Evolutionary conservation across 2,797 vertebrate species (phyloP).

Genomic region (Sciurus carolinensis): DNA sequence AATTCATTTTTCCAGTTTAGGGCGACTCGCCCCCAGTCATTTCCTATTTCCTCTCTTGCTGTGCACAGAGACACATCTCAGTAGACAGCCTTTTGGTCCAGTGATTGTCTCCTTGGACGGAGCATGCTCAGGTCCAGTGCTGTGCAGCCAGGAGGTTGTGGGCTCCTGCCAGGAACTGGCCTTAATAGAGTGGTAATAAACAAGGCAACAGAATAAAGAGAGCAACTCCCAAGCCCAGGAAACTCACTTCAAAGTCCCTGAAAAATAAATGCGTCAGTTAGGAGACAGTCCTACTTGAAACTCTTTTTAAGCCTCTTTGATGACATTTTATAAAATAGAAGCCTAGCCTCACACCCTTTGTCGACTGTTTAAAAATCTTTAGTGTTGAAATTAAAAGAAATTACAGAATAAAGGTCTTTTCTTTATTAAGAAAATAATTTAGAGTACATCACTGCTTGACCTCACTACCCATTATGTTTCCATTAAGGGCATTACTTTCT

Average conservation of each 20-base stretch:
- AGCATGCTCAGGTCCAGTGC: constrained; percentile 83
- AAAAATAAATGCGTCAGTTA: constrained; percentile 66
- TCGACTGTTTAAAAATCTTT: constrained; percentile 84
- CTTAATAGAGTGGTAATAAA: constrained; percentile 90
- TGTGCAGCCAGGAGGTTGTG: constrained; percentile 83
- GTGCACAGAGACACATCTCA: constrained; percentile 89
- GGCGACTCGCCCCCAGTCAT: constrained; percentile 89
- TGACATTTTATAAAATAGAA: constrained; percentile 66
- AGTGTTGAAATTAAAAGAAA: constrained; percentile 84
- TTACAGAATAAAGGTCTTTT: constrained; percentile 82
- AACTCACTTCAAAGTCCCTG: constrained; percentile 60
- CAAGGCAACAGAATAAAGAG: constrained; percentile 86
- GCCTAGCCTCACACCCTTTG: constrained; percentile 68
- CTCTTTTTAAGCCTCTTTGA: background rate
- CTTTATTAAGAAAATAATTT: constrained; percentile 75
- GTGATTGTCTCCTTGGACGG: constrained; percentile 87
- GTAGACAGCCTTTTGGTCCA: constrained; percentile 88
- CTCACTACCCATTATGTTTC: constrained; percentile 78
- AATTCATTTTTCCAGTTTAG: constrained; percentile 90
- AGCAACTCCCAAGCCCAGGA: constrained; percentile 78
- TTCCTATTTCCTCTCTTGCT: constrained; percentile 89
- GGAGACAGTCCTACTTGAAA: constrained; percentile 70
- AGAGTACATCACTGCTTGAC: constrained; percentile 76
- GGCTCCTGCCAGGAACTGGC: constrained; percentile 82
- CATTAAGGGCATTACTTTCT: constrained; percentile 68